Evolutionary conservation across 2,797 vertebrate genomes (phyloP), one percentile per base, ranked within the genome.

Genomic region (Neosilurus hyrtlii): DNA sequence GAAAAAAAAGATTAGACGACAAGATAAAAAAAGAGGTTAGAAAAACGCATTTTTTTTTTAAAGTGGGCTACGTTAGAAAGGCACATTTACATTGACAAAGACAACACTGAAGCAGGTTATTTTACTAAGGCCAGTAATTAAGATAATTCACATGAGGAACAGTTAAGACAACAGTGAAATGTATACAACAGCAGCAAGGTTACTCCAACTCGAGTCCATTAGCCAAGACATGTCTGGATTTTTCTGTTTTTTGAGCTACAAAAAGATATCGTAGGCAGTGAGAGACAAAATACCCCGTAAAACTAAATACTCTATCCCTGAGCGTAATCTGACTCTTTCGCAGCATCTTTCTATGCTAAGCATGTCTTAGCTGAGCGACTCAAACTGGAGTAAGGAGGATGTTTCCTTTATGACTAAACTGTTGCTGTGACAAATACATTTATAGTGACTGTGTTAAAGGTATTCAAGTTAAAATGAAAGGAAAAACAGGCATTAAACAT

Each of bases 1-100:
- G 76, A 68, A 84, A 82, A 78, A 49, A 77, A 73, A 81, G 83
- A 84, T 84, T 87, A 86, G 84, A 81, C 67, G 77, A 81, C 67
- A 85, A 82, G 62, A 81, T 18, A 79, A 79, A 79, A 79, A 76
- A 37, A 79, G 65, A 80, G 74, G 82, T 84, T 81, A 86, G 78
- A 85, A 70, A 62, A 37, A 79, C 61, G 85, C 80, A 81, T 62
- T 20, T 37, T 67, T 30, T 4, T 81, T 24, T 74, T 43, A 63
- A 72, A 70, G 62, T 66, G 30, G 59, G 62, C 74, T 73, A 67
- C 59, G 74, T 87, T 86, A 88, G 79, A 80, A 84, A 80, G 77
- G 22, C 83, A 85, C 82, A 83, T 49, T 9, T 20, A 81, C 68
- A 79, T 79, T 1, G 61, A 72, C 75, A 83, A 83, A 68, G 73